These are phyloP conservation scores for Pasiphila rectangulata DNA, from an alignment of 2,888 invertebrate genomes.

Conservation along the genomic window DNA sequence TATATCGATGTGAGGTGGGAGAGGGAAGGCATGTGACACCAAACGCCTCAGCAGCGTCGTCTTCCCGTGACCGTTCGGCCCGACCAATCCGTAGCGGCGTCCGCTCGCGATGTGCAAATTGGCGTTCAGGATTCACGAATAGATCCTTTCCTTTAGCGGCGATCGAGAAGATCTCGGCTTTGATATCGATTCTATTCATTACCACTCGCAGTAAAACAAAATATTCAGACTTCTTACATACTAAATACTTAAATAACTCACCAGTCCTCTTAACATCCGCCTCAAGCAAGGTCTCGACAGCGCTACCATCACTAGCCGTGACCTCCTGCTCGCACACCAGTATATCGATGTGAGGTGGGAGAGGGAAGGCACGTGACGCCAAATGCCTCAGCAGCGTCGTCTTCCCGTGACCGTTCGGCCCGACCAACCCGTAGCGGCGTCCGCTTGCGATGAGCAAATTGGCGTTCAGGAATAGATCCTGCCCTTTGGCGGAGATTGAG, in stretches of 20 bases:
- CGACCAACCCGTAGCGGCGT: constrained; percentile 97
- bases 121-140: constrained; percentile 98
- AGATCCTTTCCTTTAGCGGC: constrained; percentile 98
- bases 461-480: constrained; percentile 98
- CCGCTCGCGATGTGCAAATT: constrained; percentile 95
- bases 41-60: constrained; percentile 97
- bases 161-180: constrained; percentile 99
- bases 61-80: constrained; percentile 99
- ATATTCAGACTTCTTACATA: too few relatives aligned
- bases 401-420: constrained; percentile 99
- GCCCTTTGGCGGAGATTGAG: constrained; percentile 97
- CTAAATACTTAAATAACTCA: constrained; percentile 5
- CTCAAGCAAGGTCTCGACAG: constrained; percentile 95
- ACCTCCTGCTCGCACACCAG: constrained; percentile 99
- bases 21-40: constrained; percentile 92
- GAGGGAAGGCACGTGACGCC: constrained; percentile 92
- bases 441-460: constrained; percentile 95
- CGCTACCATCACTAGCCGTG: constrained; percentile 94
- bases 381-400: constrained; percentile 97
- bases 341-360: constrained; percentile 97
- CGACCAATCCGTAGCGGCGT: constrained; percentile 97
- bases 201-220: too few relatives aligned
- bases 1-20: constrained; percentile 97
- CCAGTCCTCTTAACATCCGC: constrained; percentile 94
- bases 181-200: too few relatives aligned